Evolutionary conservation across 1,140 invertebrate species (phyloP).

Genomic region (Drosophila saltans): DNA sequence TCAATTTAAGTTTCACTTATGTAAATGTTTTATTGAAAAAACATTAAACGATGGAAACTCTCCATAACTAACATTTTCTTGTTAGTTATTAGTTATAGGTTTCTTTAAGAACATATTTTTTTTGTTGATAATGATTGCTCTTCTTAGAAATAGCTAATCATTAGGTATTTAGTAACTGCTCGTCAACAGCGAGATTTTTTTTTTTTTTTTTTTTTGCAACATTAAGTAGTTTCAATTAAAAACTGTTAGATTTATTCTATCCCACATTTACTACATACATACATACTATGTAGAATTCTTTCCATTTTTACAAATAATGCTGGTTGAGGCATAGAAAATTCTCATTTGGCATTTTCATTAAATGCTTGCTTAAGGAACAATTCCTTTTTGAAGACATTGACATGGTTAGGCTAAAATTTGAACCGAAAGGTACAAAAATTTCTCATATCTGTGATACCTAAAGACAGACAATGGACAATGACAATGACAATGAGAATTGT

Average conservation of each 20-base stretch:
- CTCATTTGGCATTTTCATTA: slow-evolving; percentile 76
- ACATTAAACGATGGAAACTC: no score
- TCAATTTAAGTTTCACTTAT: no score
- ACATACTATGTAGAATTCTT: background rate
- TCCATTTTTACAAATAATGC: background rate
- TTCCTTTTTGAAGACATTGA: slow-evolving; percentile 54
- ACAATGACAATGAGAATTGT: slow-evolving; percentile 60
- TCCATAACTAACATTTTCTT: no score
- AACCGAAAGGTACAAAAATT: slow-evolving; percentile 46
- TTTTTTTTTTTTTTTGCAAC: background rate
- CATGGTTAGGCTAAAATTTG: slow-evolving; percentile 55
- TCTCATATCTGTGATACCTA: slow-evolving; percentile 48
- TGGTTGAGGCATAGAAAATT: slow-evolving; percentile 32
- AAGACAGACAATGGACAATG: slow-evolving; percentile 47
- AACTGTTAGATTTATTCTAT: background rate
- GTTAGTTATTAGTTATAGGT: no score
- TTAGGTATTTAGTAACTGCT: no score
- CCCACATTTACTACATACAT: no score
- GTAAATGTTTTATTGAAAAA: no score
- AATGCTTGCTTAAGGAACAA: slow-evolving; percentile 55
- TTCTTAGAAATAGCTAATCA: no score
- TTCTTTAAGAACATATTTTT: background rate
- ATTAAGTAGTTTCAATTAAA: background rate
- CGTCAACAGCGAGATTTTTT: no score
- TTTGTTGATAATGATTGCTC: background rate